A percentile compares a stretch with the other conserved stretches of the same genome.
phyloP scores from a whole-genome alignment of 1,140 invertebrate genomes.

The Stegodyphus dumicola region DNA sequence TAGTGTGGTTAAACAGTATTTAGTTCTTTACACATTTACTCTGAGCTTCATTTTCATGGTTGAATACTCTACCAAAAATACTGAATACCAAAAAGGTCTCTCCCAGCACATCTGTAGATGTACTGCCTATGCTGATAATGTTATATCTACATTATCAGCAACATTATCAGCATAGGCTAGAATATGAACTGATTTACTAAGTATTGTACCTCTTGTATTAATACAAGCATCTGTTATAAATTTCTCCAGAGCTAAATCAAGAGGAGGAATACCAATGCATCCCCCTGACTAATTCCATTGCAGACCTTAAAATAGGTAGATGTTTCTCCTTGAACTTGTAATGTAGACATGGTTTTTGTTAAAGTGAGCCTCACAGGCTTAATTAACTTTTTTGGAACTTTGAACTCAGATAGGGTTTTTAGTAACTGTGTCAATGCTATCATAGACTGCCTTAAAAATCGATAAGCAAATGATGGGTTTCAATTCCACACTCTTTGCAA shows the following conservation, averaged over 20 bases:
- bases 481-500: neutral
- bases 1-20: no score
- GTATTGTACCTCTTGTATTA: neutral
- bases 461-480: neutral
- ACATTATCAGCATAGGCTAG: neutral
- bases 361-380: neutral
- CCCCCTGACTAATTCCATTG: neutral
- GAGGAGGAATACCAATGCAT: neutral
- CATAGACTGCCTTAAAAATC: neutral
- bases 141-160: neutral
- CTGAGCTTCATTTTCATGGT: no score
- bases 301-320: neutral
- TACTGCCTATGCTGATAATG: no score
- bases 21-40: no score
- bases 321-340: neutral
- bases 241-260: neutral
- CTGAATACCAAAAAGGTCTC: no score
- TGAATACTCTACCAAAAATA: no score
- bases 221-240: neutral
- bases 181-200: constrained; percentile 6
- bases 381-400: neutral
- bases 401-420: neutral
- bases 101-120: no score
- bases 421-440: neutral
- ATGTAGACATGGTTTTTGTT: neutral